These are phyloP conservation scores for Diaprepes abbreviatus DNA, from an alignment of 2,888 invertebrate genomes.

Conservation along the genomic window DNA sequence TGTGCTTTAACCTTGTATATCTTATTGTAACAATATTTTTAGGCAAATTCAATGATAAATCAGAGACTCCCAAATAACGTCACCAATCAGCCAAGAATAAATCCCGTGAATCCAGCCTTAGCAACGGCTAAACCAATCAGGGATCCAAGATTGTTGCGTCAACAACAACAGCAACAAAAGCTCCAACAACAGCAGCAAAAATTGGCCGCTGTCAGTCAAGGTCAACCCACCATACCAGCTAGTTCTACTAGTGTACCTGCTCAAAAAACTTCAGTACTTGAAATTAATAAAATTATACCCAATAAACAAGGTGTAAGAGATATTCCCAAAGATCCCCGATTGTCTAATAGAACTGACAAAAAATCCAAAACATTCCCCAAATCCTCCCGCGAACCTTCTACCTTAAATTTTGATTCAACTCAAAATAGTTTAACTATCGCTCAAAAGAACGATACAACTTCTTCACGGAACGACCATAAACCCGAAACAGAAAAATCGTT, in stretches of 20 bases:
- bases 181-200: conserved; percentile 51
- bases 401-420: conserved; percentile 39
- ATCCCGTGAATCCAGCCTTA: conserved; percentile 69
- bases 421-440: conserved; percentile 37
- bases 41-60: conserved; percentile 48
- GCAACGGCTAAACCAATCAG: conserved; percentile 63
- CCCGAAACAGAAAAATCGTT: conserved; percentile 29
- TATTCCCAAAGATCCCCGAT: conserved; percentile 66
- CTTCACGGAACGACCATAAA: conserved; percentile 35
- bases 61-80: conserved; percentile 41
- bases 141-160: conserved; percentile 58
- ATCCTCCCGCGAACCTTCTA: conserved; percentile 51
- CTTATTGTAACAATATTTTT: too few species aligned
- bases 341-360: conserved; percentile 64
- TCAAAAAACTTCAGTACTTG: conserved; percentile 61
- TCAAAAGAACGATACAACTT: neutral
- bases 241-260: conserved; percentile 53
- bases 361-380: conserved; percentile 59
- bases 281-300: conserved; percentile 66
- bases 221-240: neutral
- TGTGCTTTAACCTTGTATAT: too few species aligned
- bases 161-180: conserved; percentile 49
- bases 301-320: conserved; percentile 66
- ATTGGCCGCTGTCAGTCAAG: neutral
- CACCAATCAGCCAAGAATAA: conserved; percentile 68